Conservation (phyloP, 2,113 vertebrate genomes). For the Sclerurus mexicanus region DNA sequence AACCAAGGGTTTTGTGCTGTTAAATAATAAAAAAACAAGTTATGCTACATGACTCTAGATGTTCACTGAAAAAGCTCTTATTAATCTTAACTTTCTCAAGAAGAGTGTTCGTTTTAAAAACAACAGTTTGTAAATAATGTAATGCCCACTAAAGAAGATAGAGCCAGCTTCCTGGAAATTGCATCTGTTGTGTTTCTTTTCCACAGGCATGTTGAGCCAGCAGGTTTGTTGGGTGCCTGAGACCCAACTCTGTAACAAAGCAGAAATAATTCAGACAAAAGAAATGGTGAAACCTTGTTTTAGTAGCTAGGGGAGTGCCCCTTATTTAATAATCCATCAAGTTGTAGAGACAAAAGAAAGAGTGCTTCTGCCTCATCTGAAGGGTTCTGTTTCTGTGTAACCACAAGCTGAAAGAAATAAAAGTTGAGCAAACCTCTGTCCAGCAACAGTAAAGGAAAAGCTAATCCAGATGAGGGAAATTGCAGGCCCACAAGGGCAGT, state of each 20-base stretch:
- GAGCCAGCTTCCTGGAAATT: constrained; percentile 68
- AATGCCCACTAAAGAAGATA: constrained; percentile 59
- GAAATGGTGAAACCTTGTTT: constrained; percentile 41
- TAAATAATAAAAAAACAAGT: background rate
- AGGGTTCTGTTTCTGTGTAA: constrained; percentile 46
- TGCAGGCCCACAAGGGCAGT: background rate
- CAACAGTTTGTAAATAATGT: constrained; percentile 52
- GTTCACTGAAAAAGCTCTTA: constrained; percentile 37
- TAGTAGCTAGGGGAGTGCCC: constrained; percentile 25
- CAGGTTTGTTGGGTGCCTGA: constrained; percentile 55
- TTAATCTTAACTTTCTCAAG: constrained; percentile 58
- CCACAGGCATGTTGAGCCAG: constrained; percentile 49
- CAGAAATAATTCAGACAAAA: constrained; percentile 59
- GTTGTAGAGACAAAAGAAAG: constrained; percentile 34
- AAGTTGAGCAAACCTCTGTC: background rate
- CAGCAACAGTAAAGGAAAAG: constrained; percentile 14
- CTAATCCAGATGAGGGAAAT: background rate
- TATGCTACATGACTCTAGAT: constrained; percentile 55
- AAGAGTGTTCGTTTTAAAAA: constrained; percentile 62
- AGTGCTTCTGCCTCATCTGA: background rate
- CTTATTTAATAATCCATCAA: constrained; percentile 41
- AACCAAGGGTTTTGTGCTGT: constrained; percentile 21
- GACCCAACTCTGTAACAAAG: constrained; percentile 45
- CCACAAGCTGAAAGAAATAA: background rate
- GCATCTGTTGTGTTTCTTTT: constrained; percentile 38